Base-by-base conservation (phyloP, 2,797 vertebrate species). In the Chelidonichthys spinosus region DNA sequence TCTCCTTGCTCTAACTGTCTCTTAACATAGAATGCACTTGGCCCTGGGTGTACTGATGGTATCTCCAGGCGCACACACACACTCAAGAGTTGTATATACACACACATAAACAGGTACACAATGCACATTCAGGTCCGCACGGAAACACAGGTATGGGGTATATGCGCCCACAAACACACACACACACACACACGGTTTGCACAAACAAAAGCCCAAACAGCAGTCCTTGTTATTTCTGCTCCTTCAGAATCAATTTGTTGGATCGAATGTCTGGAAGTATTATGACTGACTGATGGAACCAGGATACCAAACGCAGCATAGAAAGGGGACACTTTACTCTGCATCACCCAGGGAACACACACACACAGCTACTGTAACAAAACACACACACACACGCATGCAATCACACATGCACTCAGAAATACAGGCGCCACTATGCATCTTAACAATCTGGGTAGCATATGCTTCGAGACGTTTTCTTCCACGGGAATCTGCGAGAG, bases 191-290 rank as follows among this genome's bases (percentile, higher is more conserved):
- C 71, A 59, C 49, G 18, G 56, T 75, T 85, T 82, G 80, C 83
- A 77, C 81, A 87, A 88, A 70, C 64, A 76, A 76, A 83, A 76
- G 53, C 75, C 69, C 72, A 66, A 84, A 82, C 60, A 65, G 72
- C 79, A 72, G 74, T 81, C 74, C 84, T 76, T 84, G 79, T 87
- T 89, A 85, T 89, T 90, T 87, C 78, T 84, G 78, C 80, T 90
- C 79, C 73, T 82, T 88, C 83, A 86, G 85, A 86, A 91, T 93
- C 90, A 91, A 88, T 90, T 82, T 92, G 90, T 94, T 91, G 88
- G 92, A 94, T 94, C 78, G 69, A 87, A 93, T 93, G 93, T 93
- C 89, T 85, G 65, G 62, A 79, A 72, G 78, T 88, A 86, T 93
- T 92, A 85, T 43, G 49, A 87, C 88, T 92, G 90, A 92, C 91